phyloP scores from a whole-genome alignment of 2,113 vertebrate genomes.

The Osmerus eperlanus region DNA sequence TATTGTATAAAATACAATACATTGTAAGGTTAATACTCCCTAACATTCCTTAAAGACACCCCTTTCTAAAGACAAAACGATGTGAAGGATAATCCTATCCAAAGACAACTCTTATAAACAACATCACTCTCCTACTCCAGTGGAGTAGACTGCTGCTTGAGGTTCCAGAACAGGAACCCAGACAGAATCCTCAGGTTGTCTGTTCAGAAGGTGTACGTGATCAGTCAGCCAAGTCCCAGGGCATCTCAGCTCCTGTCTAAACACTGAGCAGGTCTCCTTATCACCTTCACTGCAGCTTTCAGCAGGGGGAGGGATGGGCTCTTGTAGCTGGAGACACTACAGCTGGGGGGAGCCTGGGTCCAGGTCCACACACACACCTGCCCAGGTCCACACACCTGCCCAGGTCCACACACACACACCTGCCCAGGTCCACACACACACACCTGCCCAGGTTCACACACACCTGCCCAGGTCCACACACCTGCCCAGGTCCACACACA shows the following conservation, averaged over 20 bases:
- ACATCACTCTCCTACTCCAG: too few species aligned
- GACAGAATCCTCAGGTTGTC: background rate
- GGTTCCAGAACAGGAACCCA: too few species aligned
- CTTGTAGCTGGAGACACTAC: background rate
- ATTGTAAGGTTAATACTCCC: too few species aligned
- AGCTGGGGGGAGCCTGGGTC: background rate
- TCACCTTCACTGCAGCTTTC: constrained; percentile 13
- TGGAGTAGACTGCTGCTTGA: too few species aligned
- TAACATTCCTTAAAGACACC: too few species aligned
- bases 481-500: constrained; percentile 2
- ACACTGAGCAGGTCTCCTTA: constrained; percentile 50
- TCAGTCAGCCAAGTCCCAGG: constrained; percentile 9
- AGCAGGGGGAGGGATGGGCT: background rate
- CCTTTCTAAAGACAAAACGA: too few species aligned
- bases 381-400: constrained; percentile 22
- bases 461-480: constrained; percentile 3
- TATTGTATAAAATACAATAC: too few species aligned
- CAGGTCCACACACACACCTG: background rate
- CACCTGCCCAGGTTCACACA: background rate
- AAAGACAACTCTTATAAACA: too few species aligned
- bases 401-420: constrained; percentile 2
- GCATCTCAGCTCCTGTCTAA: constrained; percentile 40
- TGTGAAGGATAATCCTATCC: too few species aligned
- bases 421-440: background rate
- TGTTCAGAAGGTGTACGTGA: background rate